These are phyloP conservation scores for Laspeyria flexula DNA, from an alignment of 2,888 invertebrate genomes.

Conservation along the genomic window DNA sequence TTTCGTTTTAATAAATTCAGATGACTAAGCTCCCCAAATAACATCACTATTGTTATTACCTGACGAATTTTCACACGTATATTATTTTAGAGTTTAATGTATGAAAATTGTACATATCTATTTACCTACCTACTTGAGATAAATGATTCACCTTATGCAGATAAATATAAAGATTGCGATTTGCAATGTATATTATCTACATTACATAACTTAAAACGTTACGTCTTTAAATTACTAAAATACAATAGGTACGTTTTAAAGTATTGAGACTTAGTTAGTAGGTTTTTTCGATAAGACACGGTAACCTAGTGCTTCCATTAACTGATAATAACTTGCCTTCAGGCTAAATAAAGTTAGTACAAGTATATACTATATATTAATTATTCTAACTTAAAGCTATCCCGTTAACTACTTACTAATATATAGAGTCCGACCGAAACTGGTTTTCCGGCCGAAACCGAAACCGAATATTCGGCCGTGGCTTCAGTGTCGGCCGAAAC, in stretches of 20 bases:
- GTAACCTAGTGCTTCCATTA: conserved; percentile 12
- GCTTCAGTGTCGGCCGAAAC: too few species aligned
- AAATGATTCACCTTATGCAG: not conserved
- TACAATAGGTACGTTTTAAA: not conserved
- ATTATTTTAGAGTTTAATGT: not conserved
- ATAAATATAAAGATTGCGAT: too few species aligned
- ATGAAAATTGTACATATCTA: too few species aligned
- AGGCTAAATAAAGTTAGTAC: conserved; percentile 19
- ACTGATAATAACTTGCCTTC: conserved; percentile 20
- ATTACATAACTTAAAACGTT: too few species aligned
- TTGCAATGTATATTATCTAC: too few species aligned
- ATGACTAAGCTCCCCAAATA: not conserved
- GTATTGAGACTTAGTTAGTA: conserved; percentile 8
- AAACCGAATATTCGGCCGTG: too few species aligned
- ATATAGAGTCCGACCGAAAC: too few species aligned
- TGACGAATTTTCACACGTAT: not conserved
- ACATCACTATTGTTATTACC: not conserved
- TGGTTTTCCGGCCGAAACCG: too few species aligned
- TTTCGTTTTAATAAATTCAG: not conserved
- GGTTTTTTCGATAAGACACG: conserved; percentile 3
- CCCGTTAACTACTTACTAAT: too few species aligned
- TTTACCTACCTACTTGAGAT: not conserved
- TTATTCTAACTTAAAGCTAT: too few species aligned
- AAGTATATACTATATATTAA: too few species aligned
- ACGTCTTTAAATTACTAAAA: not conserved